A percentile compares a stretch with the other conserved stretches of the same genome.
These are phyloP conservation scores for Craniophora ligustri DNA, from an alignment of 2,888 invertebrate species.

Conservation along the genomic window DNA sequence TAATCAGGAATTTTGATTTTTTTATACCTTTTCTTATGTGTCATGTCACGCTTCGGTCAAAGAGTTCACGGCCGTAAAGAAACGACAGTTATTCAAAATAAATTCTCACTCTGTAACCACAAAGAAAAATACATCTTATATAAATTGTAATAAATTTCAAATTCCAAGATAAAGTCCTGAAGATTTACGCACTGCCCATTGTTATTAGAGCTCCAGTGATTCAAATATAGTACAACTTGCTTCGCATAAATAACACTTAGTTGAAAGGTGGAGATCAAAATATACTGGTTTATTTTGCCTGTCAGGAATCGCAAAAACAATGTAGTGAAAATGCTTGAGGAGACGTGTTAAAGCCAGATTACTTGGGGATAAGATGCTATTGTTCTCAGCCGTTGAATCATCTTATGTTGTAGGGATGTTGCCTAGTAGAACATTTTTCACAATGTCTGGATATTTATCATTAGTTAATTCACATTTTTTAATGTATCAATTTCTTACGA, in stretches of 20 bases:
- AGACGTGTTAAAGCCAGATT: constrained; percentile 46
- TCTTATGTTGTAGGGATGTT: constrained; percentile 18
- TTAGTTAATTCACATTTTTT: background rate
- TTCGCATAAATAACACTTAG: accelerated
- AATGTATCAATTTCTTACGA: no score
- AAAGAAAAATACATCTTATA: constrained; percentile 4
- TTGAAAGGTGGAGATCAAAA: constrained; percentile 3
- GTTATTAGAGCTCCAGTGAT: background rate
- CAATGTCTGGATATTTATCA: background rate
- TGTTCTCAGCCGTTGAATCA: constrained; percentile 49
- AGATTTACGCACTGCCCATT: constrained; percentile 8
- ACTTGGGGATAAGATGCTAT: constrained; percentile 38
- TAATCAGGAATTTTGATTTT: constrained; percentile 40
- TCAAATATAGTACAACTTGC: background rate
- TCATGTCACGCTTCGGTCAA: constrained; percentile 40
- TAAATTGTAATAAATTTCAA: accelerated
- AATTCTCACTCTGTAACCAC: constrained; percentile 4
- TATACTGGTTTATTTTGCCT: constrained; percentile 23
- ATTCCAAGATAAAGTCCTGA: background rate
- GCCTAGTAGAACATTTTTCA: background rate
- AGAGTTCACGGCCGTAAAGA: constrained; percentile 49
- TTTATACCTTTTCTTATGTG: constrained; percentile 35
- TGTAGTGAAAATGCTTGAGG: constrained; percentile 22
- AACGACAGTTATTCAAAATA: constrained; percentile 17
- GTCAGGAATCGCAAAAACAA: constrained; percentile 38